These are phyloP conservation scores for Drosophila dives DNA, from an alignment of 2,888 invertebrate species.

Conservation along the genomic window DNA sequence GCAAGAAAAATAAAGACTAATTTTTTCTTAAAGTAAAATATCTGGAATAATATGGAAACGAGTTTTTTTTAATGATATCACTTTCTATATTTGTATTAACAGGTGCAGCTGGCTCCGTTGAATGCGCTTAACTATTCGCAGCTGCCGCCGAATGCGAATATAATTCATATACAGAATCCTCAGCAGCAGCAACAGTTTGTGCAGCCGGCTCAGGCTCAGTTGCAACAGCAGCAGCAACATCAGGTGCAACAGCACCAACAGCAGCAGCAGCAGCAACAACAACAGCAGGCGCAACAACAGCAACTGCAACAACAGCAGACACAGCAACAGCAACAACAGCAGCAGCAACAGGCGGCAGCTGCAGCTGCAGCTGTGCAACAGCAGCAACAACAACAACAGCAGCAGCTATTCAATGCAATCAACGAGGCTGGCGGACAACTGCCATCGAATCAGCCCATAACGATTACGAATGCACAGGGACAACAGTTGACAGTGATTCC, in stretches of 20 bases:
- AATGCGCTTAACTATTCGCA: slow-evolving; percentile 84
- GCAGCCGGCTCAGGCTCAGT: slow-evolving; percentile 44
- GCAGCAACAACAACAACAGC: slow-evolving; percentile 76
- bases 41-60: not conserved
- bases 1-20: no score
- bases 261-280: slow-evolving; percentile 73
- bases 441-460: slow-evolving; percentile 87
- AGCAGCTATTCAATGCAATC: slow-evolving; percentile 80
- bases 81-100: slow-evolving; percentile 78
- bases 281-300: slow-evolving; percentile 52
- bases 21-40: not conserved
- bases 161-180: slow-evolving; percentile 83
- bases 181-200: slow-evolving; percentile 67
- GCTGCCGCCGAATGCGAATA: slow-evolving; percentile 83
- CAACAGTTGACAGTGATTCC: slow-evolving; percentile 95
- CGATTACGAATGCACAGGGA: slow-evolving; percentile 90
- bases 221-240: slow-evolving; percentile 66
- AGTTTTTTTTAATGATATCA: not conserved
- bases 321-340: slow-evolving; percentile 37
- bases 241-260: slow-evolving; percentile 59
- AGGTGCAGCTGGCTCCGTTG: slow-evolving; percentile 92
- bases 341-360: slow-evolving; percentile 50
- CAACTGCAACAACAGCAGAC: slow-evolving; percentile 48
- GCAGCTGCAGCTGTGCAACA: slow-evolving; percentile 45
- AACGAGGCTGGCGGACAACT: slow-evolving; percentile 83